Percentiles rank a stretch among this genome's conserved stretches.
These are phyloP conservation scores for Drosophila neocordata DNA, from an alignment of 1,140 invertebrate genomes.

Conservation along the genomic window DNA sequence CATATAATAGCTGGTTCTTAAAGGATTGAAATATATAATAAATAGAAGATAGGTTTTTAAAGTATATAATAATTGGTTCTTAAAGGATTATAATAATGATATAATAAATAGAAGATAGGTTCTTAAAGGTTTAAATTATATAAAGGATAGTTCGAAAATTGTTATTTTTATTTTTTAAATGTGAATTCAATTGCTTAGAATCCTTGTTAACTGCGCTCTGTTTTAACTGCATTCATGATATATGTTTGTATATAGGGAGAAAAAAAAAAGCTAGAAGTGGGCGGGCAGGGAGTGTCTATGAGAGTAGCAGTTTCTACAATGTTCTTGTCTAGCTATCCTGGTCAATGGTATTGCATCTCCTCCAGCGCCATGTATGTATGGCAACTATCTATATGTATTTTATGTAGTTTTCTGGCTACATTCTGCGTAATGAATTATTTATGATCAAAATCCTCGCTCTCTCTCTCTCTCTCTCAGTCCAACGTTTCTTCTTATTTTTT, in stretches of 20 bases:
- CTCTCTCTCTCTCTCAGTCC: too few species aligned
- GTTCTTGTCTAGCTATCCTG: slow-evolving; percentile 2
- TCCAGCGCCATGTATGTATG: slow-evolving; percentile 1
- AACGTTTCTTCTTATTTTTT: slow-evolving; percentile 28
- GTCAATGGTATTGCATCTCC: slow-evolving; percentile 7
- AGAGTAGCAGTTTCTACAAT: neutral
- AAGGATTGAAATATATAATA: too few species aligned
- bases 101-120: too few species aligned
- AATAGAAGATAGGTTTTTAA: too few species aligned
- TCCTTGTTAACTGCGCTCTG: neutral
- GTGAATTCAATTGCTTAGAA: too few species aligned
- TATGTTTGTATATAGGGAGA: neutral
- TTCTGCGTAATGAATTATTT: slow-evolving; percentile 64
- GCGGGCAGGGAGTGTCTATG: slow-evolving; percentile 4
- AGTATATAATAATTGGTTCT: too few species aligned
- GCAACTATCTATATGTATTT: neutral
- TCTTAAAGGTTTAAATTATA: too few species aligned
- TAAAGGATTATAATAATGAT: too few species aligned
- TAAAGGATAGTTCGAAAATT: neutral
- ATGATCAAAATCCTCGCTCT: slow-evolving; percentile 47
- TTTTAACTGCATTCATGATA: neutral
- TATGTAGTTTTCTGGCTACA: slow-evolving; percentile 14
- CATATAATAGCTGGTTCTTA: too few species aligned
- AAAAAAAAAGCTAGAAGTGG: neutral
- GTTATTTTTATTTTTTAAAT: neutral